Base-by-base conservation (phyloP, 2,797 vertebrate species). In the Pangasius krempfi region DNA sequence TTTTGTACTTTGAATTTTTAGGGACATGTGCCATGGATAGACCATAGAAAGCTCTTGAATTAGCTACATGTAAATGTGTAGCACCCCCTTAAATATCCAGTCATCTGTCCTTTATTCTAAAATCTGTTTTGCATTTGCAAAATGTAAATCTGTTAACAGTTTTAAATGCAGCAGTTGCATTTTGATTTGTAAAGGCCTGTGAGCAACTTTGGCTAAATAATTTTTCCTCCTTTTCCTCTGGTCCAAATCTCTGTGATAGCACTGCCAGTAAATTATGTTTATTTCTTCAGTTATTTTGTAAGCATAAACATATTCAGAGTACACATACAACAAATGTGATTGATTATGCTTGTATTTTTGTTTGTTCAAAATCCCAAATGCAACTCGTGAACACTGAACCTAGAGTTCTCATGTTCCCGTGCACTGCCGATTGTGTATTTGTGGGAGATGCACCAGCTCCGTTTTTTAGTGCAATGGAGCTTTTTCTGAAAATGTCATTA, bases 401-500 rank as follows among this genome's bases (percentile, higher is more conserved):
- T 2, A 56, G 73, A 88, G 89, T 86, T 60, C 44, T 72, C n/a
- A 60, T 87, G 85, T 89, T 91, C 60, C 72, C n/a, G 50, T 85
- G 60, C 62, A 72, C 54, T 81, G 86, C 84, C 88, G 87, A 85
- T 89, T 79, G 84, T 89, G 86, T 86, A 87, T 89, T 87, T 92
- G 90, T 82, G 92, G 92, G 93, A 94, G 95, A 94, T 92, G 92
- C 88, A 90, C 93, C 87, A 87, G 86, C 81, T 64, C 72, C 73
- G 4, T 85, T 88, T 90, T 90, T 90, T 90, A 84, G 85, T 90
- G 88, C 91, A 79, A 56, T 89, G 68, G 88, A 94, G 93, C 94
- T 95, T 95, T 95, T 95, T 95, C 95, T 96, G 96, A 96, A 96
- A 96, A 96, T 96, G 94, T 96, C 95, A 96, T 96, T 96, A 96